Evolutionary conservation across 2,113 vertebrate species (phyloP).

Genomic region (Siniperca knerii): DNA sequence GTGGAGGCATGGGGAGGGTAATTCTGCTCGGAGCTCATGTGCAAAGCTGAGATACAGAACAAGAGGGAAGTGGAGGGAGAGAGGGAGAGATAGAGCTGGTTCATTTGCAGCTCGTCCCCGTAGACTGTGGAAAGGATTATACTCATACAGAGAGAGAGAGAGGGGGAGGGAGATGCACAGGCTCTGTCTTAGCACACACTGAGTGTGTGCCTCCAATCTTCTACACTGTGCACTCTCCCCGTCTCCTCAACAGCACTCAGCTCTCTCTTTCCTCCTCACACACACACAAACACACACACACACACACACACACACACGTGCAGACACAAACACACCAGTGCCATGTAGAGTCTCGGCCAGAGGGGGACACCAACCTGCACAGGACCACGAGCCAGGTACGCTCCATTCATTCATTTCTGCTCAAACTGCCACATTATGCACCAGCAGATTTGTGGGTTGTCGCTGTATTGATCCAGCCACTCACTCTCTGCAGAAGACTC

Average conservation of each 20-base stretch:
- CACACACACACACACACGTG: conserved; percentile 32
- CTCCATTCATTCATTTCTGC: conserved; percentile 39
- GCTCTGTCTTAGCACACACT: conserved; percentile 70
- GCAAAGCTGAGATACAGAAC: conserved; percentile 75
- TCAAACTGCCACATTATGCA: conserved; percentile 42
- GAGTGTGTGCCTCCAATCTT: conserved; percentile 72
- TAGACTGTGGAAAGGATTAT: conserved; percentile 80
- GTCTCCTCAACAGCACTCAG: conserved; percentile 62
- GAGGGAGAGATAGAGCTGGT: conserved; percentile 68
- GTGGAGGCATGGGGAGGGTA: conserved; percentile 63
- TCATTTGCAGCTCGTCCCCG: conserved; percentile 78
- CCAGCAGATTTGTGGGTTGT: conserved; percentile 32
- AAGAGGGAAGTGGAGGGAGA: conserved; percentile 65
- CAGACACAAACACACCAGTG: conserved; percentile 57
- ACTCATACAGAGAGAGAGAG: conserved; percentile 40
- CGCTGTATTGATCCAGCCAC: conserved; percentile 46
- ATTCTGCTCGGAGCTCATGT: conserved; percentile 76
- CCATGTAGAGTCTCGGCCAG: conserved; percentile 71
- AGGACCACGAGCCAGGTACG: conserved; percentile 77
- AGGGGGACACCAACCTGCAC: conserved; percentile 64
- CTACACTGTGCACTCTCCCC: conserved; percentile 68
- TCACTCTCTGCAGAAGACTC: conserved; percentile 65
- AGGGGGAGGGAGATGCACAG: conserved; percentile 36
- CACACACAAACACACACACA: conserved; percentile 43
- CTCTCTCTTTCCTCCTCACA: conserved; percentile 37